Evolutionary conservation across 2,797 vertebrate genomes (phyloP).

Genomic region (Thaleichthys pacificus): DNA sequence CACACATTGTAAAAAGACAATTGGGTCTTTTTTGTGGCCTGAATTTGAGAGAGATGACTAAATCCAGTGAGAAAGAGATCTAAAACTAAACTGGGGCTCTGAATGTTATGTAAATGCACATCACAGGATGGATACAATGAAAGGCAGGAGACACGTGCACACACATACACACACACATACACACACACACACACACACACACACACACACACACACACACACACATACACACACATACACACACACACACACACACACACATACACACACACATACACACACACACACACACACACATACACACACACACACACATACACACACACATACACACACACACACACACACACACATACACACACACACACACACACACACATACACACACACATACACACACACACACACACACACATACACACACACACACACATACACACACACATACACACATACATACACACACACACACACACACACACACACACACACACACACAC

Average conservation of each 20-base stretch:
- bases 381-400: neutral
- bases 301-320: neutral
- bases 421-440: constrained; percentile 2
- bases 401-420: too few species aligned
- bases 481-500: constrained; percentile 8
- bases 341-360: neutral
- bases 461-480: neutral
- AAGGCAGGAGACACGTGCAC: neutral
- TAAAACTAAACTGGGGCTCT: neutral
- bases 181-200: neutral
- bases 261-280: constrained; percentile 1
- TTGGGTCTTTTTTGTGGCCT: too few species aligned
- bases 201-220: neutral
- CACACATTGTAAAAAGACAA: too few species aligned
- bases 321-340: neutral
- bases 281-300: neutral
- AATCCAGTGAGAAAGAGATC: neutral
- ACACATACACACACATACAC: too few species aligned
- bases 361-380: constrained; percentile 7
- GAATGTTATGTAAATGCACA: constrained; percentile 17
- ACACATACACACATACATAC: constrained; percentile 1
- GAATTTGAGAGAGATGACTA: neutral
- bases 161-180: neutral
- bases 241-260: neutral
- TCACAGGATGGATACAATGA: constrained; percentile 15